phyloP scores from a whole-genome alignment of 2,113 vertebrate species.

The Barnardius zonarius region DNA sequence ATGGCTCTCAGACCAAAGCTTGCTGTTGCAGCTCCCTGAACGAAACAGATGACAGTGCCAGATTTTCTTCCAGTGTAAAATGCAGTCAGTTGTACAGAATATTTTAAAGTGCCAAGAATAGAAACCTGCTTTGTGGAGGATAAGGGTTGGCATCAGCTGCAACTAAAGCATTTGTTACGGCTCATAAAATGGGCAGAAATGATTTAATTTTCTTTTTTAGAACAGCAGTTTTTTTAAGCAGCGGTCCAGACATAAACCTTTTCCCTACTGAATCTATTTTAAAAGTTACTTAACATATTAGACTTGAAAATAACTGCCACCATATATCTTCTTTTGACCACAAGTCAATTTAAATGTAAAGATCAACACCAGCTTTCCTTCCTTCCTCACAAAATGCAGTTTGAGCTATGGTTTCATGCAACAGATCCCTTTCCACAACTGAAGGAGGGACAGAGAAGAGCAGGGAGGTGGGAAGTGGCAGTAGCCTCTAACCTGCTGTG shows the following conservation, averaged over 20 bases:
- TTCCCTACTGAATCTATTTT: neutral
- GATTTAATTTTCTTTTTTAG: constrained; percentile 21
- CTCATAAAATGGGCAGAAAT: constrained; percentile 55
- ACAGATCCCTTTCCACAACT: neutral
- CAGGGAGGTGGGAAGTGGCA: neutral
- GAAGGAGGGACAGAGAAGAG: neutral
- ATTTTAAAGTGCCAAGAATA: constrained; percentile 68
- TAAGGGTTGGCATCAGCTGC: constrained; percentile 60
- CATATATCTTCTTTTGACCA: neutral
- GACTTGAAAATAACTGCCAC: neutral
- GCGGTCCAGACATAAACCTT: neutral
- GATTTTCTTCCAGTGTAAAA: constrained; percentile 33
- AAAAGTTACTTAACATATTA: neutral
- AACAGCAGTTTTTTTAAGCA: neutral
- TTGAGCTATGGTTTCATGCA: neutral
- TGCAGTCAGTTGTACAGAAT: constrained; percentile 56
- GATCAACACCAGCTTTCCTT: neutral
- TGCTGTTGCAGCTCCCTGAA: constrained; percentile 12
- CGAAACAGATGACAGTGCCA: constrained; percentile 30
- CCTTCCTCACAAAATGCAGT: neutral
- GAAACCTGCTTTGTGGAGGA: constrained; percentile 60
- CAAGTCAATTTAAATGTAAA: neutral
- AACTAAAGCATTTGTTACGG: constrained; percentile 55
- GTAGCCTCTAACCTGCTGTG: neutral
- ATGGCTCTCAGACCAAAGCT: neutral